These are phyloP conservation scores for Archilochus colubris DNA, from an alignment of 2,113 vertebrate species.

Conservation along the genomic window DNA sequence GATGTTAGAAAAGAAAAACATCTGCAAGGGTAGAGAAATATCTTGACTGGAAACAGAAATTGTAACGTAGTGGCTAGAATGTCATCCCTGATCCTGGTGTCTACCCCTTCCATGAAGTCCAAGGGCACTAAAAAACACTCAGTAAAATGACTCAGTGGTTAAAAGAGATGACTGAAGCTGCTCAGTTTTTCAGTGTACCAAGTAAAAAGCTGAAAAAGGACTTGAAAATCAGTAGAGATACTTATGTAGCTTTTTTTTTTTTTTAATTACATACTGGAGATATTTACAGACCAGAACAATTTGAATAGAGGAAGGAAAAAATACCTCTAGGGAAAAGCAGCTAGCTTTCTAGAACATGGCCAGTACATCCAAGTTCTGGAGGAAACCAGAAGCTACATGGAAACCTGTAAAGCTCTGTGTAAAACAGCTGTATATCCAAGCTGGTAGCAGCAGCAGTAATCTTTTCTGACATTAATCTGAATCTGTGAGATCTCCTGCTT, in stretches of 20 bases:
- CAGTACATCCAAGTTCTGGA: not conserved
- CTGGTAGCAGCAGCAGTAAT: not conserved
- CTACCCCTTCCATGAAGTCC: not conserved
- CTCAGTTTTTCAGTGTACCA: not conserved
- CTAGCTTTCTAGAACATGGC: not conserved
- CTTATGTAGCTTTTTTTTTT: not conserved
- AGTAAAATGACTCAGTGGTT: not conserved
- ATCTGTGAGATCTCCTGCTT: not conserved
- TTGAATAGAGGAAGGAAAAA: not conserved
- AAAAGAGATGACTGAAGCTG: not conserved
- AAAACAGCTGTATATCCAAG: not conserved
- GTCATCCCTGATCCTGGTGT: not conserved
- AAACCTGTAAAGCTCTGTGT: not conserved
- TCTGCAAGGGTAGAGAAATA: not conserved
- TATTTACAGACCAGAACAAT: not conserved
- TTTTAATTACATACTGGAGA: not conserved
- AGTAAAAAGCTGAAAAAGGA: not conserved
- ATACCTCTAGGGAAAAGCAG: not conserved
- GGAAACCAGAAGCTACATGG: not conserved
- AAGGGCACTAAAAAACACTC: not conserved
- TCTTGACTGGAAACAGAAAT: not conserved
- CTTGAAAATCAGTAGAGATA: not conserved
- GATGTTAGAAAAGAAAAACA: constrained; percentile 18
- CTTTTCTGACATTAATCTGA: not conserved
- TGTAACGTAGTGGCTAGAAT: not conserved